Conservation (phyloP, 2,797 vertebrate genomes). For the Ficedula albicollis region DNA sequence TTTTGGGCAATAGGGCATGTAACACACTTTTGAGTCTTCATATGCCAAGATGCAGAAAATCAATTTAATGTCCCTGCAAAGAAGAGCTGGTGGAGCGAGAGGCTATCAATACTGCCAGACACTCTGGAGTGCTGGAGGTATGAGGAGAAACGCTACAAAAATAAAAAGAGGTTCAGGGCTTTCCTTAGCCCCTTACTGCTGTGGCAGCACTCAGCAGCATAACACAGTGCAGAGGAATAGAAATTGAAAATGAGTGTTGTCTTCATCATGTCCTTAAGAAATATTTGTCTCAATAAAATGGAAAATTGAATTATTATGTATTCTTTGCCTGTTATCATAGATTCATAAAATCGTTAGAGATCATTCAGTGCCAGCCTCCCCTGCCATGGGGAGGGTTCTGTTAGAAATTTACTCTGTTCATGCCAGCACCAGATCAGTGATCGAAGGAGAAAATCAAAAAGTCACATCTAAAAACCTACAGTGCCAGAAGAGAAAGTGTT, state of each 20-base stretch:
- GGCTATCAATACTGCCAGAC: conserved; percentile 7
- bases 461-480: not conserved
- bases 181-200: not conserved
- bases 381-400: not conserved
- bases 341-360: not conserved
- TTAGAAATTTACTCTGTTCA: not conserved
- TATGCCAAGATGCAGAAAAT: conserved; percentile 53
- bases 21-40: conserved; percentile 19
- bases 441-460: not conserved
- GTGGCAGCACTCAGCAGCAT: not conserved
- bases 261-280: not conserved
- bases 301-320: not conserved
- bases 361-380: not conserved
- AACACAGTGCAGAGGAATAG: not conserved
- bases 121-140: not conserved
- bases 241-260: not conserved
- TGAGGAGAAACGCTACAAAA: not conserved
- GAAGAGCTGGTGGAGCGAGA: not conserved
- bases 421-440: not conserved
- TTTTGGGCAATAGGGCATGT: conserved; percentile 34
- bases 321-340: not conserved
- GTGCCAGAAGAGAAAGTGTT: not conserved
- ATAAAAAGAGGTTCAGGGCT: not conserved
- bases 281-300: not conserved
- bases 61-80: conserved; percentile 44